phyloP scores from a whole-genome alignment of 2,113 vertebrate genomes.

The Gymnarchus niloticus region DNA sequence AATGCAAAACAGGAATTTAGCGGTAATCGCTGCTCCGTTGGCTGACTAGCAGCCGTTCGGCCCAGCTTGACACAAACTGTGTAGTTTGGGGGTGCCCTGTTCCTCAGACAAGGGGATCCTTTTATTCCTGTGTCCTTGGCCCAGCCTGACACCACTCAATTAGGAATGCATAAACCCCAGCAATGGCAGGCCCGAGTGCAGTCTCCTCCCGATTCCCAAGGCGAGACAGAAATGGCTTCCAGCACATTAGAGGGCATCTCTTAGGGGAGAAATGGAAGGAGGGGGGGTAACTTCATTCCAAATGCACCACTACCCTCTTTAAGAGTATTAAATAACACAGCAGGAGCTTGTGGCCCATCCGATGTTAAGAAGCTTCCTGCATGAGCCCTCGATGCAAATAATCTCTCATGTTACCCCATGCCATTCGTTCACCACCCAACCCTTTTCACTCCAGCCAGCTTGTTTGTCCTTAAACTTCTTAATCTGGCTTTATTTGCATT shows the following conservation, averaged over 20 bases:
- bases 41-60: neutral
- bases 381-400: neutral
- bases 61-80: neutral
- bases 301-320: neutral
- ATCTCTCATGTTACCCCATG: neutral
- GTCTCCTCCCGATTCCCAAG: neutral
- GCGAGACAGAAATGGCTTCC: neutral
- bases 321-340: neutral
- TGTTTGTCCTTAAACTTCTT: conserved; percentile 7
- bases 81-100: neutral
- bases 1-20: neutral
- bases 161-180: neutral
- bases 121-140: neutral
- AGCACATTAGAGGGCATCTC: neutral
- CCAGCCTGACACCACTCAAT: conserved; percentile 1
- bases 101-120: conserved; percentile 10
- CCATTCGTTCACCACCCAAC: neutral
- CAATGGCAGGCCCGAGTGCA: neutral
- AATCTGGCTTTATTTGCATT: conserved; percentile 18
- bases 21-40: neutral
- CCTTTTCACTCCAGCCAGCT: neutral
- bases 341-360: neutral
- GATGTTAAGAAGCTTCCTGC: neutral
- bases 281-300: neutral
- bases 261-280: neutral